phyloP scores from a whole-genome alignment of 2,888 invertebrate species.

The Cabera pusaria region DNA sequence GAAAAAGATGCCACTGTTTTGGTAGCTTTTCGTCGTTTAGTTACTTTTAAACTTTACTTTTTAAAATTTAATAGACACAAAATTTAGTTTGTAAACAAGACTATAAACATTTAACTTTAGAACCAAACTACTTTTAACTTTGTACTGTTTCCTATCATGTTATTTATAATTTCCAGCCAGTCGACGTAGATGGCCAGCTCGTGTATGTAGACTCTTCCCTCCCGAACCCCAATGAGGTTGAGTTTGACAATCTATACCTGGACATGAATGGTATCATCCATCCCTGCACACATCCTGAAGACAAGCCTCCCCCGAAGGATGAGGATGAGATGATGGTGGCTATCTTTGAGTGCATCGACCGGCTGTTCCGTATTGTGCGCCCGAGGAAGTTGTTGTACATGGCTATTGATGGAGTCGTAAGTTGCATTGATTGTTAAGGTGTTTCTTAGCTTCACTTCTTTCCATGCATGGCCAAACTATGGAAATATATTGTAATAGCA shows the following conservation, averaged over 20 bases:
- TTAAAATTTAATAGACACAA: too few relatives aligned
- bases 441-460: too few relatives aligned
- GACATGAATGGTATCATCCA: slow-evolving; percentile 99
- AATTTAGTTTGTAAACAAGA: too few relatives aligned
- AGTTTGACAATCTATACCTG: slow-evolving; percentile 99
- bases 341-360: slow-evolving; percentile 99
- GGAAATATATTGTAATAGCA: too few relatives aligned
- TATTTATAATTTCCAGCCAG: slow-evolving; percentile 81
- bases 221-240: slow-evolving; percentile 97
- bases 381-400: slow-evolving; percentile 97
- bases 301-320: slow-evolving; percentile 97
- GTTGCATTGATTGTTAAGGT: too few relatives aligned
- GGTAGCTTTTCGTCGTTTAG: too few relatives aligned
- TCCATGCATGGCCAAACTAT: too few relatives aligned
- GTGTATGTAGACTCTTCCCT: slow-evolving; percentile 91
- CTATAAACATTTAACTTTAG: too few relatives aligned
- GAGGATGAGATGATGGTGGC: slow-evolving; percentile 99
- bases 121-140: too few relatives aligned
- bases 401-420: slow-evolving; percentile 99
- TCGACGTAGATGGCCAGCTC: slow-evolving; percentile 89
- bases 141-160: not conserved
- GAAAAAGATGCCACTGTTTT: too few relatives aligned
- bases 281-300: slow-evolving; percentile 99
- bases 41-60: too few relatives aligned
- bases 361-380: slow-evolving; percentile 95